These are phyloP conservation scores for Leptopilina boulardi DNA, from an alignment of 1,140 invertebrate genomes.

Conservation along the genomic window DNA sequence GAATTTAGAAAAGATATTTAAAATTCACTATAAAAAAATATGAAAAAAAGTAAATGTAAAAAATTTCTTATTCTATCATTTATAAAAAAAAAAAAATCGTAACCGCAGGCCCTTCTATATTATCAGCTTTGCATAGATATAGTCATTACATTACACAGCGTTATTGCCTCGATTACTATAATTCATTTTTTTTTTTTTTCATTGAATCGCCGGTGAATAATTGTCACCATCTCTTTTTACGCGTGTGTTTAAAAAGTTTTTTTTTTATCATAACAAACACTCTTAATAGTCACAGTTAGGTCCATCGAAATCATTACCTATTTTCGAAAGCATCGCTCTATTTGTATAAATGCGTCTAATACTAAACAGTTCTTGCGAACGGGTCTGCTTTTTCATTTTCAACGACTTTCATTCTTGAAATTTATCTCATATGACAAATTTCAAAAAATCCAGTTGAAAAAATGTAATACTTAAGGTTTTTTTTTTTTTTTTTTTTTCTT, in stretches of 20 bases:
- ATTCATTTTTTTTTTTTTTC: conserved; percentile 4
- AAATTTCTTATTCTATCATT: neutral
- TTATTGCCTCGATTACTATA: conserved; percentile 52
- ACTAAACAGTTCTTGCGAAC: conserved; percentile 59
- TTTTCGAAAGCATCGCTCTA: conserved; percentile 45
- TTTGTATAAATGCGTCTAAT: conserved; percentile 68
- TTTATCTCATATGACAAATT: neutral
- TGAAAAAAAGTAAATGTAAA: neutral
- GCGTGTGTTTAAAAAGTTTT: conserved; percentile 16
- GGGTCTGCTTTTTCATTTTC: conserved; percentile 33
- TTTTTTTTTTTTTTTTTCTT: too few relatives aligned
- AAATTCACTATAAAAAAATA: too few relatives aligned
- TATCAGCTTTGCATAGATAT: conserved; percentile 51
- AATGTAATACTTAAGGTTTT: conserved; percentile 10
- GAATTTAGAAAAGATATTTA: too few relatives aligned
- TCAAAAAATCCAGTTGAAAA: neutral
- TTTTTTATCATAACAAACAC: conserved; percentile 46
- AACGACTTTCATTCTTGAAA: neutral
- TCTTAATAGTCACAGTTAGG: conserved; percentile 62
- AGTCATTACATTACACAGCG: conserved; percentile 63
- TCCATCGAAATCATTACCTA: conserved; percentile 67
- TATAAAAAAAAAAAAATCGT: neutral
- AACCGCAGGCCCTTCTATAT: conserved; percentile 4
- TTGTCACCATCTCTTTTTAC: neutral
- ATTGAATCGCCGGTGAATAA: conserved; percentile 3